Evolutionary conservation across 2,888 invertebrate genomes (phyloP), one percentile per base, ranked within the genome.

Genomic region (Cheilosia soror): DNA sequence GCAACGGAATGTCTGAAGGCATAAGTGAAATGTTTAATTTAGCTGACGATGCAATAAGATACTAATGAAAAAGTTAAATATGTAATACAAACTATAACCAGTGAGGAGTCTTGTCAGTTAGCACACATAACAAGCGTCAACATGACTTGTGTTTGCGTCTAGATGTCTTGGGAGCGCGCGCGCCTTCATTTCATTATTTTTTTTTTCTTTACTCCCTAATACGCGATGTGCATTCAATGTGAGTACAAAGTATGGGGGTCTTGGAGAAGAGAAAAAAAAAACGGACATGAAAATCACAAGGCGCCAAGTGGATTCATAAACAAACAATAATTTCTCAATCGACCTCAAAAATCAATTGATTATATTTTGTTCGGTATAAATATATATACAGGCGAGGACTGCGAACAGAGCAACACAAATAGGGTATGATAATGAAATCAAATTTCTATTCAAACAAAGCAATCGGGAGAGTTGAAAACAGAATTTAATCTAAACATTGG

Each of bases 271-370:
- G 13, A 63, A 37, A 37, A 47, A 37, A 29, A 57, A 60, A 57
- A 62, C 72, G 69, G 69, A 63, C 72, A 90, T 88, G 89, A 90
- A 89, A 91, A 90, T 90, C 89, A 89, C 89, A 89, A 90, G 91
- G 91, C 91, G 91, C 91, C 91, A 91, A 91, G 90, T 91, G 90
- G 89, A 90, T 90, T 76, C 87, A 89, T 90, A 91, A 90, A 90
- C 90, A 90, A 91, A 90, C 90, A 91, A 89, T 89, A 88, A 88
- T 87, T 87, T 80, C 79, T 79, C 69, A 82, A 87, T 78, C 86
- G 79, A 85, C 87, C 78, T 87, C 87, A 80, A 76, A 79, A 80
- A 78, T 87, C 86, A 86, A 88, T 87, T 87, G 88, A 88, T 87
- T 81, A 80, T 65, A 77, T 75, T 87, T 88, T 85, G 88, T 87